Percentiles rank a stretch among this genome's conserved stretches.
phyloP scores from a whole-genome alignment of 2,113 vertebrate species.

The Cathartes aura region DNA sequence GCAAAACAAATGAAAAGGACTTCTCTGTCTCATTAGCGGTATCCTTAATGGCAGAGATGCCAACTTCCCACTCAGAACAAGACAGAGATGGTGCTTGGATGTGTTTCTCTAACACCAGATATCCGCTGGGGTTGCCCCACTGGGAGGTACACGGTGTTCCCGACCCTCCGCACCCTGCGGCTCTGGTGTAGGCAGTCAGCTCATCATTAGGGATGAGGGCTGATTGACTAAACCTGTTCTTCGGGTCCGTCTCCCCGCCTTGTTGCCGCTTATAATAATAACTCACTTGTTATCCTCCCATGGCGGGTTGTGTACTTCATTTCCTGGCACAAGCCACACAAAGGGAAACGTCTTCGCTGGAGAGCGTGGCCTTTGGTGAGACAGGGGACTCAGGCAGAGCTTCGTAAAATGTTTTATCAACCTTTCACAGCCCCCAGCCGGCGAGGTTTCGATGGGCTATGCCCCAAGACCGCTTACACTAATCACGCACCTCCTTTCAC shows the following conservation, averaged over 20 bases:
- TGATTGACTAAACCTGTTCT: background rate
- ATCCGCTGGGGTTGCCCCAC: background rate
- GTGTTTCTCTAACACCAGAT: background rate
- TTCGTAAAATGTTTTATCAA: background rate
- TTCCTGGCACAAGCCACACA: background rate
- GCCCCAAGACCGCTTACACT: background rate
- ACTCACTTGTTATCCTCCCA: background rate
- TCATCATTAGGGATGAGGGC: background rate
- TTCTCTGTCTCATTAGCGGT: background rate
- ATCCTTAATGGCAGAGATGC: background rate
- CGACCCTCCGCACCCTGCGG: fast-evolving
- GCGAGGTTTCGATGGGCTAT: background rate
- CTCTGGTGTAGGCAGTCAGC: background rate
- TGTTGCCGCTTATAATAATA: background rate
- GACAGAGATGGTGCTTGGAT: background rate
- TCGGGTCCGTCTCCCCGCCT: background rate
- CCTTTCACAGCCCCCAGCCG: background rate
- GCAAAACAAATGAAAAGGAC: background rate
- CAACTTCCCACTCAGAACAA: background rate
- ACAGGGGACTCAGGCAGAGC: background rate
- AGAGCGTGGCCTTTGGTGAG: background rate
- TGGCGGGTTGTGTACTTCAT: background rate
- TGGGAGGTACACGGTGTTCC: background rate
- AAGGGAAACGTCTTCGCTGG: background rate
- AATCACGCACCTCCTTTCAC: background rate